Evolutionary conservation across 2,113 vertebrate species (phyloP).

Genomic region (Periophthalmodon schlosseri): DNA sequence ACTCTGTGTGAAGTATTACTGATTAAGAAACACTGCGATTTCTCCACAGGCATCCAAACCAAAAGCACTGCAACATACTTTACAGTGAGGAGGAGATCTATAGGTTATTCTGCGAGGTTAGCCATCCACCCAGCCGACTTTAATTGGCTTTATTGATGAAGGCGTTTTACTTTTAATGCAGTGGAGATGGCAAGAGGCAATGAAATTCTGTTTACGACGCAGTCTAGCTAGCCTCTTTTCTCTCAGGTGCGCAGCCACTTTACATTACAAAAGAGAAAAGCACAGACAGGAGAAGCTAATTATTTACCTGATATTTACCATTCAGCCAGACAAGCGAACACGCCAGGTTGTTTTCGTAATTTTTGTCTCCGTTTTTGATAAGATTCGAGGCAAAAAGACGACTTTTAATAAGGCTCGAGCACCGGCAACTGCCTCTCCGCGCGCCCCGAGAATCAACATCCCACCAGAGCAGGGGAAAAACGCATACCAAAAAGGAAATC

Average conservation of each 20-base stretch:
- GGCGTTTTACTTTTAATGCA: constrained; percentile 45
- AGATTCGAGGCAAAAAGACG: constrained; percentile 51
- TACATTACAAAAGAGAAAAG: constrained; percentile 71
- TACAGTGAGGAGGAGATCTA: constrained; percentile 17
- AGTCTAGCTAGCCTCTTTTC: constrained; percentile 37
- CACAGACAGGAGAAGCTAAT: constrained; percentile 63
- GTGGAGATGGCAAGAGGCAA: constrained; percentile 34
- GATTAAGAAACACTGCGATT: constrained; percentile 19
- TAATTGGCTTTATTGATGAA: constrained; percentile 55
- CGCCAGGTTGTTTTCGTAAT: constrained; percentile 60
- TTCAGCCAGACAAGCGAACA: constrained; percentile 63
- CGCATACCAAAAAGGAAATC: constrained; percentile 72
- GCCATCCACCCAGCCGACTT: constrained; percentile 44
- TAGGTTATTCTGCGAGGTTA: constrained; percentile 35
- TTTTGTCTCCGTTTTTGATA: constrained; percentile 58
- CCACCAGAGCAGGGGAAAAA: constrained; percentile 50
- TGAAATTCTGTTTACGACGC: constrained; percentile 65
- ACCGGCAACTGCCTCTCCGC: constrained; percentile 40
- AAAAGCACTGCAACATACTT: neutral
- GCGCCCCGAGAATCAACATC: constrained; percentile 55
- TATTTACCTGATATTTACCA: constrained; percentile 74
- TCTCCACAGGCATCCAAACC: constrained; percentile 1
- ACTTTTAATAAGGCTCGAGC: constrained; percentile 66
- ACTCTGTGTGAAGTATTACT: constrained; percentile 10
- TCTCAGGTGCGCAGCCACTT: constrained; percentile 65